Base-by-base conservation (phyloP, 92 coral and sea anemone species). In the Nematostella vectensis region DNA sequence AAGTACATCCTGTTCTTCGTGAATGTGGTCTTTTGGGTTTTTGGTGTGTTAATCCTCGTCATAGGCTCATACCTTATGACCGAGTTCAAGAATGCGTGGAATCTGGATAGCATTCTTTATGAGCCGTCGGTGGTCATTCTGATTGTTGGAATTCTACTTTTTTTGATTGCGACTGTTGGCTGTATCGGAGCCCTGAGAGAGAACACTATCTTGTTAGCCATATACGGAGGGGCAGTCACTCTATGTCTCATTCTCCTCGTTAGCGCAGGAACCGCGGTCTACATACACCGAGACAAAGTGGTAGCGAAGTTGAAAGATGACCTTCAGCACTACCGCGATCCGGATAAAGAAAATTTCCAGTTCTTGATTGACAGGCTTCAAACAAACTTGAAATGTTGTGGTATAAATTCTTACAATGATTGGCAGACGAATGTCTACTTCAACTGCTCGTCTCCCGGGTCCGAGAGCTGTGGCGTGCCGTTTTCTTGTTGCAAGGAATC, bases 101-200 rank as follows among this genome's bases (percentile, higher is more conserved):
- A 80, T 31, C 33, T 72, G 20, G 44, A 81, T n/a, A 83, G 80
- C 11, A 83, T 76, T 27, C 39, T 88, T 15, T 63, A 68, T n/a
- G 87, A 89, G 43, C 97, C 97, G 0, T 88, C 89, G 0, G 76
- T 76, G 0, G 25, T 89, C 31, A 51, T 85, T 18, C 66, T 81
- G 1, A 76, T 44, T 15, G 51, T 89, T 4, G 97, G 97, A 1
- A 72, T 75, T 0, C 28, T 86, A 0, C 22, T 87, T 66, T 77
- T 87, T 47, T 66, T 91, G 26, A 60, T 91, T 13, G 81, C 98
- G 0, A 85, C 85, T 51, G 68, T 88, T 24, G 98, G 98, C 2
- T 88, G 96, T 12, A 68, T 82, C 6, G 98, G 98, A 13, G 85
- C 98, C 9, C 65, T 91, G 25, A 84, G 98, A 1, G 98, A 91